These are phyloP conservation scores for Pterois miles DNA, from an alignment of 2,797 vertebrate genomes.

Conservation along the genomic window DNA sequence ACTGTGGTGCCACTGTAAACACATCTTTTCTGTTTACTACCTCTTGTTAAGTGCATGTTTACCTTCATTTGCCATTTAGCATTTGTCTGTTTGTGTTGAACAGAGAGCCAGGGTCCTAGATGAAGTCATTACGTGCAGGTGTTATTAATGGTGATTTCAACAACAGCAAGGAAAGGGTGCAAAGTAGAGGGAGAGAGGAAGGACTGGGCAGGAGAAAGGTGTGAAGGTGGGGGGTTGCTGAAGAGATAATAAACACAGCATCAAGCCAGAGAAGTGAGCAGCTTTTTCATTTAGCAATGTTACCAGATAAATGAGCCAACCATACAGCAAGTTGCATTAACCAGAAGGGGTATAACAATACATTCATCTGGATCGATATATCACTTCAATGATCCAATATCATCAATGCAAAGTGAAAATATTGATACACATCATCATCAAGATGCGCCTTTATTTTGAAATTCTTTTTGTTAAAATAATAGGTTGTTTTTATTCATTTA, in stretches of 20 bases:
- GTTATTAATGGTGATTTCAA: constrained; percentile 62
- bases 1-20: constrained; percentile 17
- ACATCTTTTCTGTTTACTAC: constrained; percentile 32
- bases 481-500: too few relatives aligned
- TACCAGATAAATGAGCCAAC: constrained; percentile 68
- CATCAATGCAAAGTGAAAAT: too few relatives aligned
- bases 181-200: constrained; percentile 20
- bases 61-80: constrained; percentile 45
- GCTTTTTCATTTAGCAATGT: constrained; percentile 65
- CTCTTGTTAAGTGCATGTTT: constrained; percentile 19
- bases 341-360: too few relatives aligned
- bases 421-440: too few relatives aligned
- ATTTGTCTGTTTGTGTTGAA: constrained; percentile 34
- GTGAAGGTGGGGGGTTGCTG: constrained; percentile 33
- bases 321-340: constrained; percentile 3
- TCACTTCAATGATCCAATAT: too few relatives aligned
- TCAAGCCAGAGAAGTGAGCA: constrained; percentile 46
- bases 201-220: constrained; percentile 36
- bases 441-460: too few relatives aligned
- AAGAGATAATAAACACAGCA: constrained; percentile 43
- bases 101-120: constrained; percentile 48
- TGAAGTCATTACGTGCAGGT: constrained; percentile 45
- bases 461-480: too few relatives aligned
- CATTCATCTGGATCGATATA: too few relatives aligned
- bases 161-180: constrained; percentile 31